A percentile compares a stretch with the other conserved stretches of the same genome.
Conservation (phyloP, 2,888 invertebrate genomes). For the Drosophila cyrtoloma region DNA sequence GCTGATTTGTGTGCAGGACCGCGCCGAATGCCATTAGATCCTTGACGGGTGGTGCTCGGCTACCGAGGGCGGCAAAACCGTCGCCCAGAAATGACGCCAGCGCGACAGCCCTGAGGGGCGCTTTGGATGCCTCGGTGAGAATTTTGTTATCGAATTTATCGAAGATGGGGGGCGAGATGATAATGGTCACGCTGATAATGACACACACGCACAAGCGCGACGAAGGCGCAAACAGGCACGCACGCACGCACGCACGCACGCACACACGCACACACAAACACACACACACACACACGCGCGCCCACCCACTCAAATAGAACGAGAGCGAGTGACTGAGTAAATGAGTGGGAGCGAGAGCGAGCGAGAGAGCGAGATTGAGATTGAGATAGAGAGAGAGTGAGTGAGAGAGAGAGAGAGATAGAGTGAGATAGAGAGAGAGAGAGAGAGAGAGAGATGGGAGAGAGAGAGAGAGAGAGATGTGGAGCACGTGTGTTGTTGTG, state of each 20-base stretch:
- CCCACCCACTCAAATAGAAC: constrained; percentile 3
- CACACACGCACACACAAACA: constrained; percentile 17
- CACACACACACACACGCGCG: constrained; percentile 10
- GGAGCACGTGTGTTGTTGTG: constrained; percentile 62
- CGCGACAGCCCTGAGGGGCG: constrained; percentile 86
- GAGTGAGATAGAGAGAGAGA: constrained; percentile 3
- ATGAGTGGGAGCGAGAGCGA: constrained; percentile 3
- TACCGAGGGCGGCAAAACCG: constrained; percentile 86
- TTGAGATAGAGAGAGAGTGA: not conserved
- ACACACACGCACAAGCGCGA: constrained; percentile 41
- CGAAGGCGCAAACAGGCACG: constrained; percentile 42
- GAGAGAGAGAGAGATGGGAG: not conserved
- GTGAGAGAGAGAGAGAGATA: not conserved
- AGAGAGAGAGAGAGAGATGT: constrained; percentile 20
- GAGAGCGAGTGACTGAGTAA: not conserved
- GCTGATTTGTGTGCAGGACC: constrained; percentile 85
- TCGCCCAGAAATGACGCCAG: constrained; percentile 86
- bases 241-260: constrained; percentile 15
- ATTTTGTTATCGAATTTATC: constrained; percentile 84
- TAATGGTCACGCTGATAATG: constrained; percentile 40
- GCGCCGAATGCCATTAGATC: constrained; percentile 86
- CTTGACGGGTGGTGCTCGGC: constrained; percentile 85
- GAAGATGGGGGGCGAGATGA: constrained; percentile 61
- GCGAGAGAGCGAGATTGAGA: not conserved
- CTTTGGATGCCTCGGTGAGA: constrained; percentile 86